These are phyloP conservation scores for Lepidonotus clava DNA, from an alignment of 2,888 invertebrate species.

Conservation along the genomic window DNA sequence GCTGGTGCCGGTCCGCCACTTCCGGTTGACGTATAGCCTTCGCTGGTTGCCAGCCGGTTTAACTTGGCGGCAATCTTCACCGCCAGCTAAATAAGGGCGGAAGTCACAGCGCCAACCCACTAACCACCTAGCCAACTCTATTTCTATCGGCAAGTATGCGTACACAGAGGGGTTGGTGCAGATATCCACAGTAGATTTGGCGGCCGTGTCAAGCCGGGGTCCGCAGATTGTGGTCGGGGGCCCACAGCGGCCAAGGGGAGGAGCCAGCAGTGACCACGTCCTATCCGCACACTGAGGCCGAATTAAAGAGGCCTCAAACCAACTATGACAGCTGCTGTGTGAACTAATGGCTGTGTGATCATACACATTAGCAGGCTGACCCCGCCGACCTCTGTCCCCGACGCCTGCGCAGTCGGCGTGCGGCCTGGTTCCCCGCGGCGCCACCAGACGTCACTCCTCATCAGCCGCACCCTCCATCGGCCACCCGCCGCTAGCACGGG, in stretches of 20 bases:
- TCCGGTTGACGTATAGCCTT: background rate
- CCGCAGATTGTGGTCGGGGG: too few relatives aligned
- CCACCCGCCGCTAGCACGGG: background rate
- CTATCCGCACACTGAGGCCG: background rate
- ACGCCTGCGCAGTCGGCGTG: background rate
- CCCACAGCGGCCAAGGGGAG: too few relatives aligned
- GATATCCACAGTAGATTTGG: too few relatives aligned
- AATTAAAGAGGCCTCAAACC: background rate
- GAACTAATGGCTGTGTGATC: background rate
- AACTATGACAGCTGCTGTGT: slow-evolving; percentile 13
- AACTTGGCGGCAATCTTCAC: background rate
- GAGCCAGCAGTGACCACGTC: background rate
- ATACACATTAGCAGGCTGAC: background rate
- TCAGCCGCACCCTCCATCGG: background rate
- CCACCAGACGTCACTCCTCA: slow-evolving; percentile 9
- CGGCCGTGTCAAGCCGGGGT: too few relatives aligned
- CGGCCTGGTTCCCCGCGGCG: background rate
- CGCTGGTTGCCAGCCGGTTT: background rate
- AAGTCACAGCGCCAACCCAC: background rate
- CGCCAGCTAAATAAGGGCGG: background rate
- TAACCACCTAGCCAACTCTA: too few relatives aligned
- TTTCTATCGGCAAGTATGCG: too few relatives aligned
- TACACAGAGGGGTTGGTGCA: too few relatives aligned
- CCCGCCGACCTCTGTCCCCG: background rate
- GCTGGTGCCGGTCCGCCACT: background rate